phyloP scores from a whole-genome alignment of 2,888 invertebrate genomes.

The Parthenolecanium corni region DNA sequence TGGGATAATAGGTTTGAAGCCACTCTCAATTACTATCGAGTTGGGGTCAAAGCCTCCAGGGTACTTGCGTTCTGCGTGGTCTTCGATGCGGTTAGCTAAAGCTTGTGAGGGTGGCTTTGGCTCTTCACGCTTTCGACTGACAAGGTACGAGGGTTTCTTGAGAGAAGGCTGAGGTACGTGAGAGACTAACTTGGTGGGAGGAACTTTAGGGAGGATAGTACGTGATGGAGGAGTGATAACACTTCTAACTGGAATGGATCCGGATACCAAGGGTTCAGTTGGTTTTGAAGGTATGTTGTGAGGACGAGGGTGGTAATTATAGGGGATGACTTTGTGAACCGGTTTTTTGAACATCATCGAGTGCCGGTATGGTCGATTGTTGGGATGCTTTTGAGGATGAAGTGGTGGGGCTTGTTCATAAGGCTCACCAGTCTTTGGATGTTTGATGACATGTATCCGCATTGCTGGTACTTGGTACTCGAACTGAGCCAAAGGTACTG shows the following conservation, averaged over 20 bases:
- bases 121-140: constrained; percentile 10
- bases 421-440: constrained; percentile 1
- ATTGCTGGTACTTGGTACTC: constrained; percentile 21
- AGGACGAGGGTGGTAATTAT: neutral
- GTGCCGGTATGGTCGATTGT: constrained; percentile 18
- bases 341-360: constrained; percentile 30
- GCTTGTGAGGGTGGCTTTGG: neutral
- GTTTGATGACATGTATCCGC: constrained; percentile 29
- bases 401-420: constrained; percentile 8
- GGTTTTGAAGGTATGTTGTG: constrained; percentile 6
- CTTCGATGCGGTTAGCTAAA: neutral
- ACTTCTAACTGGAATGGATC: constrained; percentile 5
- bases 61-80: neutral
- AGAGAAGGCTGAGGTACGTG: neutral
- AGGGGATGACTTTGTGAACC: constrained; percentile 17
- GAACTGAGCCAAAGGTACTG: neutral
- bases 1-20: constrained; percentile 66
- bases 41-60: constrained; percentile 59
- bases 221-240: constrained; percentile 7
- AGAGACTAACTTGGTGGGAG: neutral
- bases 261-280: constrained; percentile 10
- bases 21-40: constrained; percentile 69
- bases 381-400: constrained; percentile 1
- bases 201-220: neutral
- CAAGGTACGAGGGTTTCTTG: constrained; percentile 1